Evolutionary conservation across 2,888 invertebrate genomes (phyloP), one percentile per base, ranked within the genome.

Genomic region (Phlogophora meticulosa): DNA sequence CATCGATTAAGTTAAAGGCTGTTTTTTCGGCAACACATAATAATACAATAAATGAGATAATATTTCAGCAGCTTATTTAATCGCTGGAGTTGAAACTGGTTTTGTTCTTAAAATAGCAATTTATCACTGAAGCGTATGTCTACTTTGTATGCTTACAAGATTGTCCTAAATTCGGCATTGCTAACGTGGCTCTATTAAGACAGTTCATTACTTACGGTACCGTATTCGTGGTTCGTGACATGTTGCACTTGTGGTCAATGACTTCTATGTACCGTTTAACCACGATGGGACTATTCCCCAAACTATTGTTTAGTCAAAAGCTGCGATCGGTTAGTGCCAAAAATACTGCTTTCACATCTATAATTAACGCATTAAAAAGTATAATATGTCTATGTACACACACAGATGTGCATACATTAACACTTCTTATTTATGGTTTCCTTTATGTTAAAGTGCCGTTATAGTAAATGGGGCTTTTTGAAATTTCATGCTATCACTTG

Each of bases 181-280:
- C 82, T 87, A 83, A 85, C 87, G 81, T 88, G 86, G 84, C 85
- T 79, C 83, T 87, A 86, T 88, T 85, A 87, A 85, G 84, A 87
- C 81, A 81, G 77, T 85, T 78, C 28, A 28, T 28, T 28, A 28
- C 80, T 88, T 90, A 89, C 92, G 90, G 90, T 91, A 89, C 92
- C 89, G 90, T 91, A 90, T 90, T 88, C 82, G 87, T 86, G 75
- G 85, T 85, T 88, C 88, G 90, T 89, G 89, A 89, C 86, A 89
- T 88, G 86, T 86, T 87, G 80, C 84, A 85, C 59, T 80, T 72
- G 76, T 93, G 93, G 92, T 91, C 93, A 90, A 87, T 91, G 92
- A 92, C 93, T 91, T 87, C 68, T 77, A 79, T 90, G 85, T 93
- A 92, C 93, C 92, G 93, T 92, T 92, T 81, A 76, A 70, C 83